These are phyloP conservation scores for Microcebus griseorufus DNA, from an alignment of 2,113 vertebrate species.

Conservation along the genomic window DNA sequence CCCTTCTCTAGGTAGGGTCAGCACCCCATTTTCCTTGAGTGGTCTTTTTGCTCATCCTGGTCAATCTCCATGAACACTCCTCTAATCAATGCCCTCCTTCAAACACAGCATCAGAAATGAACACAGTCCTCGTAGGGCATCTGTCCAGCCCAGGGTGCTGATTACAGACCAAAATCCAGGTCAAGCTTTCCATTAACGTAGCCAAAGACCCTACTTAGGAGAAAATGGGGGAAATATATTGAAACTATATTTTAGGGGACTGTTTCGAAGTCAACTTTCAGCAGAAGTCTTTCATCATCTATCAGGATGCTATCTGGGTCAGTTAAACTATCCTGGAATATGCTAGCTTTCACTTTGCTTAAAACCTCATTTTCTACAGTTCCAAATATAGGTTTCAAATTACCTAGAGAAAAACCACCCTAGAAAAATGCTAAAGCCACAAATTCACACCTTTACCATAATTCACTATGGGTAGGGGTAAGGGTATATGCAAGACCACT, in stretches of 20 bases:
- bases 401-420: slow-evolving; percentile 62
- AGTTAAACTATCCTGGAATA: slow-evolving; percentile 51
- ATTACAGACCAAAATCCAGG: neutral
- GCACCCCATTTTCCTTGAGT: neutral
- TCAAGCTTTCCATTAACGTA: neutral
- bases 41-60: neutral
- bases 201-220: neutral
- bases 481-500: neutral
- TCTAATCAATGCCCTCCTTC: neutral
- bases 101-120: neutral
- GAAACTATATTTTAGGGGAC: neutral
- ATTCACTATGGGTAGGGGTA: neutral
- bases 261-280: neutral
- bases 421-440: slow-evolving; percentile 56
- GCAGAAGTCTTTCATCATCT: neutral
- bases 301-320: slow-evolving; percentile 57
- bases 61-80: neutral
- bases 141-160: neutral
- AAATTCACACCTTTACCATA: neutral
- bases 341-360: slow-evolving; percentile 52
- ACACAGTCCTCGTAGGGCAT: neutral
- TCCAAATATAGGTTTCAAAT: slow-evolving; percentile 70
- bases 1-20: neutral
- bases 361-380: slow-evolving; percentile 70
- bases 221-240: neutral